Evolutionary conservation across 2,888 invertebrate genomes (phyloP), one percentile per base, ranked within the genome.

Genomic region (Euphydryas editha): DNA sequence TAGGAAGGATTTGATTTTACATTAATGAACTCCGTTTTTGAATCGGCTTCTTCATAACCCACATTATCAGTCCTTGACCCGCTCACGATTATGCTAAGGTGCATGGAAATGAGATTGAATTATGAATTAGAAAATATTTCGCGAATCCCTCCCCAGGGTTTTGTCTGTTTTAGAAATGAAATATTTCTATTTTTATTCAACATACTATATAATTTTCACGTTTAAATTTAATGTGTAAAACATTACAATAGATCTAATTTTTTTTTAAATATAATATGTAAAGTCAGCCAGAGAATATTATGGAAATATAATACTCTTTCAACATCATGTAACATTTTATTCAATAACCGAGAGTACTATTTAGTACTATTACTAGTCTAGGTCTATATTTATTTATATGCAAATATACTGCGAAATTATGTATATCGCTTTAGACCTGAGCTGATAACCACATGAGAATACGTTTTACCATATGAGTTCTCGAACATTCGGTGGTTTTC

Each of bases 61-160:
- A 85, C 79, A 82, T 87, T 79, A 73, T 56, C 62, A 63, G 75
- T 74, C 87, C 88, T 86, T 88, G 88, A 79, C 85, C 85, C 67
- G 77, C 20, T 59, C 57, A 55, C 57, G 58, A 55, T 39, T 62
- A 49, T 37, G 42, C 36, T 59, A 36, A 59, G 67, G 59, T 65
- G 58, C 57, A 68, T 65, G 64, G 51, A 67, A 62, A 68, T 56
- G 59, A 63, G 56, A 51, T 67, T 54, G 24, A 62, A 62, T 60
- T 56, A 67, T 59, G 51, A 65, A 67, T 56, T 56, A 44, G 58
- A 44, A 62, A 64, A 59, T 59, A 54, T 39, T 62, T 44, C 55
- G 30, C 37, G 37, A 62, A 18, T 42, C 11, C 20, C 21, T 49
- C 20, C 21, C 36, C 7, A 36, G 10, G 4, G 17, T 36, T 17